Evolutionary conservation across 2,888 invertebrate species (phyloP).

Genomic region (Chrysopilus asiliformis): DNA sequence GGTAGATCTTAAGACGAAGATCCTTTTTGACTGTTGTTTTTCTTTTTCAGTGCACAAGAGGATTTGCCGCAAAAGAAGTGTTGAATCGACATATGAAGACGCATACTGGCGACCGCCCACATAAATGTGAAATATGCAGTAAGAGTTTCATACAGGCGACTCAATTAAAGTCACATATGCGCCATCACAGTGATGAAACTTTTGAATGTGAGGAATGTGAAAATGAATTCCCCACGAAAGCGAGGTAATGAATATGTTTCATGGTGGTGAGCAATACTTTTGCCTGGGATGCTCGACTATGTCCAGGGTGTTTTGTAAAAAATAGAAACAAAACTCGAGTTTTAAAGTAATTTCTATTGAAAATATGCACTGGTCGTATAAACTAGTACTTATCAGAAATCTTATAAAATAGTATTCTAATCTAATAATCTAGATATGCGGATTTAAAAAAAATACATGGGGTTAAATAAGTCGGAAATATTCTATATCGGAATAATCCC

Average conservation of each 20-base stretch:
- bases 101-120: constrained; percentile 39
- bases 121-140: constrained; percentile 42
- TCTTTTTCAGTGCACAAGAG: constrained; percentile 50
- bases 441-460: no score
- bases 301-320: no score
- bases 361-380: no score
- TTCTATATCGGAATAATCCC: no score
- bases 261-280: no score
- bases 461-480: no score
- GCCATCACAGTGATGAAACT: constrained; percentile 57
- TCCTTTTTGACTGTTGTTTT: constrained; percentile 4
- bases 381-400: no score
- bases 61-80: constrained; percentile 72
- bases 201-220: constrained; percentile 49
- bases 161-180: constrained; percentile 64
- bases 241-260: constrained; percentile 18
- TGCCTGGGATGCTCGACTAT: no score
- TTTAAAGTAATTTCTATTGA: no score
- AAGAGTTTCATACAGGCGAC: constrained; percentile 74
- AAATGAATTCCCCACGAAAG: constrained; percentile 40
- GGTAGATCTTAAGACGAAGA: background rate
- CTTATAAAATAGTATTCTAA: no score
- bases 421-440: no score
- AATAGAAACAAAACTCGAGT: no score
- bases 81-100: constrained; percentile 61